Percentiles rank a stretch among this genome's conserved stretches.
These are phyloP conservation scores for Bombus superbus DNA, from an alignment of 1,140 invertebrate genomes.

Conservation along the genomic window DNA sequence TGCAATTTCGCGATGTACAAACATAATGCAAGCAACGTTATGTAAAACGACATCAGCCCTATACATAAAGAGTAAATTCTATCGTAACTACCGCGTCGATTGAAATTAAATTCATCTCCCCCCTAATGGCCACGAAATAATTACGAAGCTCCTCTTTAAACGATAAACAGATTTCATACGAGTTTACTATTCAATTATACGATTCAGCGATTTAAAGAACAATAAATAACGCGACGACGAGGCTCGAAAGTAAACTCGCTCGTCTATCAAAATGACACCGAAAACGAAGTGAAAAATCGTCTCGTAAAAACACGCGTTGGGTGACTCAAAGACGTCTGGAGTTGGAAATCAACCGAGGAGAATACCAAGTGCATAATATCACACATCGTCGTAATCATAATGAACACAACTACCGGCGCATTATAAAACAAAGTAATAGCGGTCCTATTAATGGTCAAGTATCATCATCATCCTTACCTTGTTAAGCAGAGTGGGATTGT, in stretches of 20 bases:
- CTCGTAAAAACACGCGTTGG: not conserved
- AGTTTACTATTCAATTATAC: not conserved
- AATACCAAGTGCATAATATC: conserved; percentile 5
- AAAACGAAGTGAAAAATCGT: not conserved
- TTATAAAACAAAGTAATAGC: conserved; percentile 41
- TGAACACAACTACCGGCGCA: conserved; percentile 19
- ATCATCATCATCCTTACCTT: conserved; percentile 85
- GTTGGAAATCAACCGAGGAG: not conserved
- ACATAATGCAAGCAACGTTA: not conserved
- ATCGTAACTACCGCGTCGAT: not conserved
- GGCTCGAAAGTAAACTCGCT: not conserved
- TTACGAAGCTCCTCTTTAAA: not conserved
- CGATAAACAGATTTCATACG: not conserved
- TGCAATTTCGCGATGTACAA: not conserved
- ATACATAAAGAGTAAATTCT: not conserved
- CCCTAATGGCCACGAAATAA: not conserved
- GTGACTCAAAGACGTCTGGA: not conserved
- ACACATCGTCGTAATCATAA: conserved; percentile 2
- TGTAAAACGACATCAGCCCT: not conserved
- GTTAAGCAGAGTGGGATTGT: conserved; percentile 91
- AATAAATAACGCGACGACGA: not conserved
- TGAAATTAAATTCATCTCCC: not conserved
- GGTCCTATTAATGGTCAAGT: conserved; percentile 45
- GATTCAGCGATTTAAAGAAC: not conserved
- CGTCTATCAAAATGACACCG: not conserved